These are phyloP conservation scores for Lindbergichthys nudifrons DNA, from an alignment of 2,797 vertebrate genomes.

Conservation along the genomic window DNA sequence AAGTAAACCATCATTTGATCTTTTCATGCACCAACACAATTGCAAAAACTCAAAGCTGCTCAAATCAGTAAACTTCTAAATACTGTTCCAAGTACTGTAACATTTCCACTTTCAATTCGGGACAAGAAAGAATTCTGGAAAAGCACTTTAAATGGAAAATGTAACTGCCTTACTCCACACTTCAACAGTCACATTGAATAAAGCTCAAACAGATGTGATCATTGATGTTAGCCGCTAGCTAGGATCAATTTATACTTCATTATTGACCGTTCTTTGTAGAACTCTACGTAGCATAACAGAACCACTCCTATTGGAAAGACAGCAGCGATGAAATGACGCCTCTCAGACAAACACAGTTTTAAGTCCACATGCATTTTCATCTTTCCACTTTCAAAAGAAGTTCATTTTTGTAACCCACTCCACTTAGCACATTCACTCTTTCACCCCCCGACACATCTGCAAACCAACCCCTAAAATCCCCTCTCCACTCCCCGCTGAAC, in stretches of 20 bases:
- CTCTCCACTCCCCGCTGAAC: neutral
- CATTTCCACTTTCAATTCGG: neutral
- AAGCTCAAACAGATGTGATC: no score
- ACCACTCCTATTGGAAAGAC: no score
- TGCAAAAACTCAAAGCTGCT: no score
- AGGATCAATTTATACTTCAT: neutral
- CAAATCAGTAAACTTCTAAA: no score
- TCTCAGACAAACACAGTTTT: neutral
- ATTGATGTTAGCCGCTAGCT: neutral
- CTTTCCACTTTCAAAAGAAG: neutral
- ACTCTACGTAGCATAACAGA: no score
- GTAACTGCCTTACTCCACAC: no score
- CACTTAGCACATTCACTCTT: neutral
- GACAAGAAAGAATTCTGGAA: neutral
- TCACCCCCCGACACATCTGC: neutral
- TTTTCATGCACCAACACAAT: neutral
- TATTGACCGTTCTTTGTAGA: neutral
- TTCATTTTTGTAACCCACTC: constrained; percentile 1
- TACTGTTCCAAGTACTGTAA: no score
- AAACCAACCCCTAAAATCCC: neutral
- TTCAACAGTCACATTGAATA: no score
- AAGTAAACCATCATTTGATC: no score
- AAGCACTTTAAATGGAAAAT: neutral
- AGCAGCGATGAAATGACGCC: no score
- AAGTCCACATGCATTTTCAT: constrained; percentile 36